These are phyloP conservation scores for Lutra lutra DNA, from an alignment of 2,797 vertebrate species.

Conservation along the genomic window DNA sequence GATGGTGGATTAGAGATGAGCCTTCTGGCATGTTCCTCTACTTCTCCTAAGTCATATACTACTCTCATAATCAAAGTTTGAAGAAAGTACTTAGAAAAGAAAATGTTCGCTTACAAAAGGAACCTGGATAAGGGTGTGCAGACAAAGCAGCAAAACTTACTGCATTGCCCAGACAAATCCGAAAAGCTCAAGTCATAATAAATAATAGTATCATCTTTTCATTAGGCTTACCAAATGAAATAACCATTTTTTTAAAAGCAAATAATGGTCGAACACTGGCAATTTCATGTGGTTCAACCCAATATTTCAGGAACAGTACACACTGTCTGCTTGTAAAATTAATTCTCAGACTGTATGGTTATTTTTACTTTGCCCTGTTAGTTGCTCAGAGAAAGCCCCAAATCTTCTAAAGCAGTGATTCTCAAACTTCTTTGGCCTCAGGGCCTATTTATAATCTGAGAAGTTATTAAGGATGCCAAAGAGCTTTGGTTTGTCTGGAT, in stretches of 20 bases:
- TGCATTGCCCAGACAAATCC: neutral
- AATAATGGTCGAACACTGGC: neutral
- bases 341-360: neutral
- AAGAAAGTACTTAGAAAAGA: conserved; percentile 21
- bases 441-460: neutral
- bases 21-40: neutral
- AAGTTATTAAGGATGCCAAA: neutral
- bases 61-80: conserved; percentile 20
- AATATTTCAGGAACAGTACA: neutral
- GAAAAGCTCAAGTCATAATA: neutral
- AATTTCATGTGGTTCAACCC: neutral
- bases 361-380: neutral
- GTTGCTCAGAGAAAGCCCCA: neutral
- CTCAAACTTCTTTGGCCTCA: neutral
- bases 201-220: neutral
- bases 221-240: neutral
- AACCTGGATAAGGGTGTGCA: neutral
- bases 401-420: neutral
- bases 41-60: neutral
- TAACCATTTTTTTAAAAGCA: neutral
- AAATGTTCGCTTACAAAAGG: conserved; percentile 10
- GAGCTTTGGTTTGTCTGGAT: neutral
- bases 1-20: neutral
- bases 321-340: neutral
- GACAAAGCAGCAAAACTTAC: neutral